Evolutionary conservation across 2,797 vertebrate species (phyloP), one percentile per base, ranked within the genome.

Genomic region (Tangara arthus): DNA sequence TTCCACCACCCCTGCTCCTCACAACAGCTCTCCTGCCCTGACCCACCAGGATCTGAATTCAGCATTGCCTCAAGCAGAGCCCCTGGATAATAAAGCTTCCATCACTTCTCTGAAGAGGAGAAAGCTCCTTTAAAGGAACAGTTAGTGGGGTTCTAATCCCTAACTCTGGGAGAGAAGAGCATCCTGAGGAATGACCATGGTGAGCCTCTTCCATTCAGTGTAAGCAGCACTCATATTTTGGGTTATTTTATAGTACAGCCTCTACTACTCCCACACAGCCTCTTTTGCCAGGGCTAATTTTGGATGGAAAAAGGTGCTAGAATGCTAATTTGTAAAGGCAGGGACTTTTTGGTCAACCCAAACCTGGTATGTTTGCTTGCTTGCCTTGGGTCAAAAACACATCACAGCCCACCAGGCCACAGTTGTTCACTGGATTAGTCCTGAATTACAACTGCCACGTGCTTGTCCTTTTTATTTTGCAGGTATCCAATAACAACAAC

Each of bases 301-400:
- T 80, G 34, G 73, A 34, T 28, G 27, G 63, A 71, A 93, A 42
- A 37, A 82, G 46, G 64, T 68, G 49, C 27, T 39, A 35, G 32
- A 92, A 70, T 21, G 23, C 14, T 70, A 19, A 66, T 80, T 89
- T 63, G 28, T 79, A 70, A 91, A 82, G 41, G 56, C 52, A 80
- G 44, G 15, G 52, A 41, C 28, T 32, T 37, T 86, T 65, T 37
- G 16, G 49, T 82, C 49, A 78, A 42, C 10, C 5, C 37, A 87
- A 65, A 66, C 7, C 6, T 39, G 20, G 15, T 37, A 42, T 37
- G 16, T 63, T 80, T 77, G 34, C 68, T 93, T 90, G 49, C 44
- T 93, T 92, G 55, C 52, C 68, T 77, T 57, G 80, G 52, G 44
- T 39, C 46, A 94, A 78, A 95, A 92, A 39, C 9, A 68, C 15